Base-by-base conservation (phyloP, 2,113 vertebrate genomes). In the Tauraco erythrolophus region DNA sequence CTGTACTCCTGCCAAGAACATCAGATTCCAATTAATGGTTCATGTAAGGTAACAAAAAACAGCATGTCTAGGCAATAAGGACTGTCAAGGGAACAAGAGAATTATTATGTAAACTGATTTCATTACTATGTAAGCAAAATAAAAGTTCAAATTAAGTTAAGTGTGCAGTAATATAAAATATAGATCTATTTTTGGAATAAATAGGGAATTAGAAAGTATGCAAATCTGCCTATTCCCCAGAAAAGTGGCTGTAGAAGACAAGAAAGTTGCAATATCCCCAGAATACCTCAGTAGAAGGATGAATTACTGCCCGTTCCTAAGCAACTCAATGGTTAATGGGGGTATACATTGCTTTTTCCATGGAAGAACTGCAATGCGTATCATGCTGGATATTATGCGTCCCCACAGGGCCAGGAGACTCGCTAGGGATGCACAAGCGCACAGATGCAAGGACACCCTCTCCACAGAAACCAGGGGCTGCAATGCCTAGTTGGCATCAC, bases 11-110 rank as follows among this genome's bases (percentile, higher is more conserved):
- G 97, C 98, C 97, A 97, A 97, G 95, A 96, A 97, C 98, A 98
- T 94, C 93, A 95, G 97, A 96, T 96, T 98, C 94, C 94, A 97
- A 97, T 98, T 98, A 98, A 96, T 54, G 86, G 98, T 98, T 98
- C 98, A 98, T 56, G 72, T 97, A 97, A 98, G 97, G 98, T 98
- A 97, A 98, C 96, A 89, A 96, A 95, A 95, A 25, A 6, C 86
- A 95, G 96, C 97, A 84, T 72, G 92, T 97, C 94, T 62, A 64
- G 96, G 97, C 81, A 78, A 54, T 70, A 81, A 90, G 92, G 71
- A 95, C 92, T 96, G 82, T 87, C 89, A 80, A 57, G 94, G 97
- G 96, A 93, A 92, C 43, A 41, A 64, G 46, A 84, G 92, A 93
- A 93, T 96, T 94, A 90, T 95, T 97, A 96, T 91, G 92, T 93